phyloP scores from a whole-genome alignment of 2,797 vertebrate species.

The Pangasius sanitwongsei region DNA sequence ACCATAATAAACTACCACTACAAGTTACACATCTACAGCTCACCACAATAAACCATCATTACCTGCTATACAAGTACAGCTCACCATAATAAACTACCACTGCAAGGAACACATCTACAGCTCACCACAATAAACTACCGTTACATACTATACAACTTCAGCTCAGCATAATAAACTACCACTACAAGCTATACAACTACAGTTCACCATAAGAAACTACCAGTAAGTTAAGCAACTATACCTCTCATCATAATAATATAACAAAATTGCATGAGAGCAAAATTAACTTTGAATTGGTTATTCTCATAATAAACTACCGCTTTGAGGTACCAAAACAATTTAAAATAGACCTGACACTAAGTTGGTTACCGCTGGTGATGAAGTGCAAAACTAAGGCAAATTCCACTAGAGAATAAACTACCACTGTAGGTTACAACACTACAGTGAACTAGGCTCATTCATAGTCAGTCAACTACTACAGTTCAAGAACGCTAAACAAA shows the following conservation, averaged over 20 bases:
- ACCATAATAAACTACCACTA: neutral
- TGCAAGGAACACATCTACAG: constrained; percentile 39
- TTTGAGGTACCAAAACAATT: too few species aligned
- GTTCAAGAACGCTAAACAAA: too few species aligned
- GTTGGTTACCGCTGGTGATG: too few species aligned
- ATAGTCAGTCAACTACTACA: too few species aligned
- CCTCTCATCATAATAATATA: neutral
- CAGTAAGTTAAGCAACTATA: constrained; percentile 76
- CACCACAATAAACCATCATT: constrained; percentile 77
- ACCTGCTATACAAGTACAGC: constrained; percentile 69
- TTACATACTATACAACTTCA: neutral
- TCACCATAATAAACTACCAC: neutral
- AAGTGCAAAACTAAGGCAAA: too few species aligned
- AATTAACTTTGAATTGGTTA: too few species aligned
- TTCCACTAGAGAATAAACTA: too few species aligned
- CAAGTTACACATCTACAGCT: neutral
- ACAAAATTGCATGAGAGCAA: neutral
- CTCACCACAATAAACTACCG: neutral
- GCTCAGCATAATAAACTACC: neutral
- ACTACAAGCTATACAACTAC: neutral
- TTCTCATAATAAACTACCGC: too few species aligned
- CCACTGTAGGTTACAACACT: too few species aligned
- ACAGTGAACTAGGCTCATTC: too few species aligned
- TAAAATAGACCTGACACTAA: too few species aligned
- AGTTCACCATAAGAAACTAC: constrained; percentile 70